phyloP scores from a whole-genome alignment of 2,797 vertebrate genomes.

The Saxicola maurus region DNA sequence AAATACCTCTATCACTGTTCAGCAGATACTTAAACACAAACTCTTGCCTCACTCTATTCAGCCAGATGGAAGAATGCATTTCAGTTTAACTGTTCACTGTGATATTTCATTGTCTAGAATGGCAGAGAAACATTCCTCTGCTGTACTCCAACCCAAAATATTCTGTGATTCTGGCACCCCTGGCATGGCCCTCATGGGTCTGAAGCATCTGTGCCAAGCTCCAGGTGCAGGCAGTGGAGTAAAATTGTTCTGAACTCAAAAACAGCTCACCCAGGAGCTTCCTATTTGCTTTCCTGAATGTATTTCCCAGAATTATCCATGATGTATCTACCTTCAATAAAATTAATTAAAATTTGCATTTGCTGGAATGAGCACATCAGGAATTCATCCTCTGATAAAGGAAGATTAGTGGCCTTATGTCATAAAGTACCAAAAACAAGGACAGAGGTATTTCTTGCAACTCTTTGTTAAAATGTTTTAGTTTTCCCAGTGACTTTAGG shows the following conservation, averaged over 20 bases:
- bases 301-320: not conserved
- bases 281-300: not conserved
- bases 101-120: not conserved
- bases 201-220: not conserved
- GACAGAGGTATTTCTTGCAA: not conserved
- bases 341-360: not conserved
- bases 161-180: not conserved
- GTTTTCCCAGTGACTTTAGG: not conserved
- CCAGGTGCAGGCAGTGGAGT: not conserved
- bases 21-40: not conserved
- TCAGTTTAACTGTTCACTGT: not conserved
- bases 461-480: not conserved
- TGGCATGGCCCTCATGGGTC: fast-evolving
- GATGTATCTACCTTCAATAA: not conserved
- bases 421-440: not conserved
- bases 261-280: not conserved
- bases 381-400: not conserved
- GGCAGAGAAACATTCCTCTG: not conserved
- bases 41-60: not conserved
- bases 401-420: not conserved
- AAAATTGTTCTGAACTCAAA: not conserved
- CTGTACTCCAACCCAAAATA: not conserved
- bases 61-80: not conserved
- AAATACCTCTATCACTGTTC: not conserved
- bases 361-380: not conserved